phyloP scores from a whole-genome alignment of 2,113 vertebrate species.

The Hypomesus transpacificus region DNA sequence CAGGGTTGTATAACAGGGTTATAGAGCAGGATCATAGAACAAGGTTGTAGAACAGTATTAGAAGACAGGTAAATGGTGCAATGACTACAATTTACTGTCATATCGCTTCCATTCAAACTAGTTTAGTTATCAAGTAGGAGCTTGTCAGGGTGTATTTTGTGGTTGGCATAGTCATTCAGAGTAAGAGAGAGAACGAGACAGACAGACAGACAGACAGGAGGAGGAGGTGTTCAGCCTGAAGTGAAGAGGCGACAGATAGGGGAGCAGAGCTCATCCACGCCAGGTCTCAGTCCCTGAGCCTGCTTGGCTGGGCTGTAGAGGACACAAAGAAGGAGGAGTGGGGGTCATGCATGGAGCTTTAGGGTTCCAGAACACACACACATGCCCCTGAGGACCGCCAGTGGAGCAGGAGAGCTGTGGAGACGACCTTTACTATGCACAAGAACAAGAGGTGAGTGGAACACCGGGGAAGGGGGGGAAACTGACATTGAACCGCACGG shows the following conservation, averaged over 20 bases:
- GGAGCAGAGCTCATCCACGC: slow-evolving; percentile 38
- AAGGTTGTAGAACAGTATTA: no score
- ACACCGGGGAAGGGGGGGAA: no score
- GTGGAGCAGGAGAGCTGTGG: slow-evolving; percentile 55
- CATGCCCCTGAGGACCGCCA: slow-evolving; percentile 56
- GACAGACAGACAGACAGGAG: slow-evolving; percentile 26
- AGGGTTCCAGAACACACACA: slow-evolving; percentile 48
- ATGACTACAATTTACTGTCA: no score
- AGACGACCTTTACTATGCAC: slow-evolving; percentile 69
- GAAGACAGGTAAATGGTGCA: no score
- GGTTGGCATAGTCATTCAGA: slow-evolving; percentile 29
- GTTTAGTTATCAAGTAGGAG: no score
- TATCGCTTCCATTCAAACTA: no score
- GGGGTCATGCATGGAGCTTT: slow-evolving; percentile 64
- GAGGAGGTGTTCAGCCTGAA: slow-evolving; percentile 24
- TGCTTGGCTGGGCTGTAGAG: slow-evolving; percentile 14
- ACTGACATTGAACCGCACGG: not conserved
- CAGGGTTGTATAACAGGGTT: no score
- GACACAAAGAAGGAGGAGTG: slow-evolving; percentile 36
- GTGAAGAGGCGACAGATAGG: slow-evolving; percentile 40
- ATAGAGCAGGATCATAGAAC: no score
- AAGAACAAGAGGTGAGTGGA: slow-evolving; percentile 71
- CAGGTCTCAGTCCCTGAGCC: slow-evolving; percentile 40
- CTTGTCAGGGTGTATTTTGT: slow-evolving; percentile 9
- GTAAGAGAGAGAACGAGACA: slow-evolving; percentile 15